Base-by-base conservation (phyloP, 2,888 invertebrate genomes). In the Synergus umbraculus region DNA sequence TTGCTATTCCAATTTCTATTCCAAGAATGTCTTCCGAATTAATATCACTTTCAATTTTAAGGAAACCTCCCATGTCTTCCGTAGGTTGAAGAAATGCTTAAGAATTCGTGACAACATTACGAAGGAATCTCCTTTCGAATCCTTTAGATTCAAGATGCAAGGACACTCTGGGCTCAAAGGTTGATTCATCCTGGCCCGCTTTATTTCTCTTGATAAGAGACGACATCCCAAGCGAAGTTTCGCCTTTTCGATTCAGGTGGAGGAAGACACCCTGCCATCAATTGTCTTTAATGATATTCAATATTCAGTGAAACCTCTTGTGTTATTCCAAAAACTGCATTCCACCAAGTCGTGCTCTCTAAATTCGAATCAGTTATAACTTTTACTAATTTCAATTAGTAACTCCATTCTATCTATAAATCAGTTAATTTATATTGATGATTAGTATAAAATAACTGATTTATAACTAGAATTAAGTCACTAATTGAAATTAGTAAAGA, bases 121-220 rank as follows among this genome's bases (percentile, higher is more conserved):
- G 84, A 82, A 87, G 87, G 89, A 90, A 90, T 90, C 88, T 88
- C 88, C 89, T 88, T 90, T 88, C 89, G 85, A 89, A 89, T 89
- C 87, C 85, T 85, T 84, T 77, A 84, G 81, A 85, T 87, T 85
- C 89, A 86, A 86, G 86, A 85, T 87, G 85, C 89, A 87, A 86
- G 86, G 87, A 85, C 88, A 84, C 83, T 82, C 79, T 63, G 82
- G 85, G 83, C 85, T 87, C 86, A 87, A 87, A 87, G 87, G 87
- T 87, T 88, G 83, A 73, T 73, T 54, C 37, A 37, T 73, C 37
- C 49, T 15, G 29, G 37, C 9, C 73, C 18, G 46, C 37, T 54
- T 73, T 54, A 73, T 73, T 73, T 37, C 10, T 73, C 49, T 54
- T 54, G 73, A 73, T 73, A 73, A 73, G 73, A 13, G 18, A 15